Percentiles rank a stretch among this genome's conserved stretches.
phyloP scores from a whole-genome alignment of 2,888 invertebrate species.

The Eupithecia subumbrata region DNA sequence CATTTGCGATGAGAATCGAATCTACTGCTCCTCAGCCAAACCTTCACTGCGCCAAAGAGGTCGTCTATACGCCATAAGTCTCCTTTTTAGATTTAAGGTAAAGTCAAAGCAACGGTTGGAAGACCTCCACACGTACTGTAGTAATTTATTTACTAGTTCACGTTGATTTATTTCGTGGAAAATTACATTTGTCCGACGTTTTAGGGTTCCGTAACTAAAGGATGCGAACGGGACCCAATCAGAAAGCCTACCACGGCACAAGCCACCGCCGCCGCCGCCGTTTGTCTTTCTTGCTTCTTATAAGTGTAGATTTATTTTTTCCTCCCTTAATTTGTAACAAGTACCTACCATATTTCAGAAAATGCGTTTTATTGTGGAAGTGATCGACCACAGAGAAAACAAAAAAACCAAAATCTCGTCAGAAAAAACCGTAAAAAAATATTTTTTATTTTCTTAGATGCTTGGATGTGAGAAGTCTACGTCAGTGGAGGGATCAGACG shows the following conservation, averaged over 20 bases:
- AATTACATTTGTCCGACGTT: constrained; percentile 43
- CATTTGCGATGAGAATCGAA: not conserved
- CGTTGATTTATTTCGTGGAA: constrained; percentile 44
- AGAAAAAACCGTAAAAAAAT: too few relatives aligned
- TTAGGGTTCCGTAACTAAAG: not conserved
- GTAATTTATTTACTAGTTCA: constrained; percentile 44
- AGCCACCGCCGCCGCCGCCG: too few relatives aligned
- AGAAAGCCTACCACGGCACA: too few relatives aligned
- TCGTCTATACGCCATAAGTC: not conserved
- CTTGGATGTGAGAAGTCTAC: too few relatives aligned
- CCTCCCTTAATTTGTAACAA: not conserved
- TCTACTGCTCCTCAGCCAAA: not conserved
- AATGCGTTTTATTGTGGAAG: not conserved
- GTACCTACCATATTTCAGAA: not conserved
- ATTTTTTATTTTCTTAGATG: too few relatives aligned
- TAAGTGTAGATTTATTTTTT: not conserved
- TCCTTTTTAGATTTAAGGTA: not conserved
- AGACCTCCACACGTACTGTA: not conserved
- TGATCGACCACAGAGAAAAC: too few relatives aligned
- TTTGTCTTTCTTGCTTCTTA: not conserved
- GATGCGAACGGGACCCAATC: not conserved
- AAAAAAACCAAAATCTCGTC: too few relatives aligned
- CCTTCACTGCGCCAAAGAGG: not conserved
- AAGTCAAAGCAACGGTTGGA: not conserved
- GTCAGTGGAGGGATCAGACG: too few relatives aligned